A percentile compares a stretch with the other conserved stretches of the same genome.
phyloP scores from a whole-genome alignment of 2,888 invertebrate species.

The Liodrosophila aerea region DNA sequence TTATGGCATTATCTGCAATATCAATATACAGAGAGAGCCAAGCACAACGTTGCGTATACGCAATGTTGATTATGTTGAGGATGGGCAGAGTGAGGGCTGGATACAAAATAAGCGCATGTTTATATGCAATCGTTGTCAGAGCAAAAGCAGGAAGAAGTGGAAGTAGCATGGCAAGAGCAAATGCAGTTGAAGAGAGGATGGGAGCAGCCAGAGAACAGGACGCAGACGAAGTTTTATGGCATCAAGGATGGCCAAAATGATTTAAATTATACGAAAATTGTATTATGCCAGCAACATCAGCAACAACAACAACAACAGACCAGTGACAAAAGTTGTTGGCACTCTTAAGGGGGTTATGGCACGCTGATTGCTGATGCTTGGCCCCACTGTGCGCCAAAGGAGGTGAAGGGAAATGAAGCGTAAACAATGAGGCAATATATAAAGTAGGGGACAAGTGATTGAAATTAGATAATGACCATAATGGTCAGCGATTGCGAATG shows the following conservation, averaged over 20 bases:
- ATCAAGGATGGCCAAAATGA: constrained; percentile 56
- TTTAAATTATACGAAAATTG: constrained; percentile 72
- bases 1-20: constrained; percentile 65
- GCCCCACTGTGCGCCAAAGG: constrained; percentile 1
- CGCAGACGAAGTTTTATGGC: constrained; percentile 66
- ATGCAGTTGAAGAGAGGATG: constrained; percentile 30
- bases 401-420: constrained; percentile 28
- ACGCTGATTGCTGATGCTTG: constrained; percentile 16
- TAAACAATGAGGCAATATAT: constrained; percentile 56
- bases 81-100: constrained; percentile 35
- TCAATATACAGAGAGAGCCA: constrained; percentile 36
- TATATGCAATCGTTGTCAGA: constrained; percentile 40
- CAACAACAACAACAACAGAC: too few species aligned
- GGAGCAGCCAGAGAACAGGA: constrained; percentile 17
- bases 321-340: constrained; percentile 25
- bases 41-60: constrained; percentile 57
- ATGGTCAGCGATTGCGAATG: constrained; percentile 34
- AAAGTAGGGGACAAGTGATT: constrained; percentile 65
- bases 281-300: constrained; percentile 51
- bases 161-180: constrained; percentile 13
- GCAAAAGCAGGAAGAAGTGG: not conserved
- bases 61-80: constrained; percentile 56
- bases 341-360: not conserved
- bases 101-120: constrained; percentile 68
- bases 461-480: constrained; percentile 65